Evolutionary conservation across 1,140 invertebrate genomes (phyloP), one percentile per base, ranked within the genome.

Genomic region (Megalopta genalis): DNA sequence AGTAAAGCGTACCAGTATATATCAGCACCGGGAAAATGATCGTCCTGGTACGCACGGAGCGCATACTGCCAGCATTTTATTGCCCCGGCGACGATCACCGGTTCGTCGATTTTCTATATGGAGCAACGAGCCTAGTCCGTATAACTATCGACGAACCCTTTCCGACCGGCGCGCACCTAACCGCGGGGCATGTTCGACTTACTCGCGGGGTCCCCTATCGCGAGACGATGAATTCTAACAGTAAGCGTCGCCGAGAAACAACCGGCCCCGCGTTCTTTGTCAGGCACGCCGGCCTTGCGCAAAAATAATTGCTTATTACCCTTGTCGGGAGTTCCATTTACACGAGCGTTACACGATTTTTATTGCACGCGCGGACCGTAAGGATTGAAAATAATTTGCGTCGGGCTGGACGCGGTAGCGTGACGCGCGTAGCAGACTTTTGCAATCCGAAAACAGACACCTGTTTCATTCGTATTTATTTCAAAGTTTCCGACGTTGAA

Each of bases 1-100:
- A 90, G 89, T 91, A 90, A 90, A 91, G 81, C 86, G 77, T 87
- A 84, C 84, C 77, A 86, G 84, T 88, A 86, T 88, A 89, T 88
- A 90, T 89, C 85, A 88, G 81, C 57, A 64, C 77, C 39, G 85
- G 80, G 86, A 90, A 89, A 90, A 89, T 90, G 84, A 90, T 90
- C 82, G 74, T 27, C 9, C 59, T 18, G 60, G 76, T 70, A 69
- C 73, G 73, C 57, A 63, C 54, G 72, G 57, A 52, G 70, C 66
- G 76, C 82, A 80, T 86, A 78, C 75, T 65, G 79, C 81, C 39
- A 5, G 74, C 75, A 88, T 90, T 91, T 91, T 91, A 91, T 90
- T 89, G 74, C 88, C 73, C 23, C 21, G 25, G 14, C 75, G 60
- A 60, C 66, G 76, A 82, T 80, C 80, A 57, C 64, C 49, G n/a